Percentiles rank a stretch among this genome's conserved stretches.
These are phyloP conservation scores for Eulemur mongoz DNA, from an alignment of 2,797 vertebrate species.

Conservation along the genomic window DNA sequence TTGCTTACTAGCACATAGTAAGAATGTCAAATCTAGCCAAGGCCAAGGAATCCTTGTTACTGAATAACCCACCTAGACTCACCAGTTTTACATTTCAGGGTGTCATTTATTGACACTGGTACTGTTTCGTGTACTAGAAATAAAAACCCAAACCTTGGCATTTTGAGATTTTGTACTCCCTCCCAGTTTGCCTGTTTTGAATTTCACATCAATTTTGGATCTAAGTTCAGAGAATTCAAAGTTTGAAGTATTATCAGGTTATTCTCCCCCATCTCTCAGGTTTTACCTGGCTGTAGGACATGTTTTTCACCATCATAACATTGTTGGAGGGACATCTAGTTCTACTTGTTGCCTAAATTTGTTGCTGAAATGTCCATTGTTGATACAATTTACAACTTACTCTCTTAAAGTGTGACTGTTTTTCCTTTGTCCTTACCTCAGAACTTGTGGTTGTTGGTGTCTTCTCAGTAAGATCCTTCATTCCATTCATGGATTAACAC, in stretches of 20 bases:
- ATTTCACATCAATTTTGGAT: constrained; percentile 15
- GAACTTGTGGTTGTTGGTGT: neutral
- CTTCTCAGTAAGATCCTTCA: neutral
- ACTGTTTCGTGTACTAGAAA: neutral
- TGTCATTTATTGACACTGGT: neutral
- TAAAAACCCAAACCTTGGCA: neutral
- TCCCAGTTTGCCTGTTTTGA: constrained; percentile 25
- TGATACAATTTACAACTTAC: neutral
- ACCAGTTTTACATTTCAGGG: neutral
- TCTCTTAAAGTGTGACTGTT: neutral
- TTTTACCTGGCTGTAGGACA: neutral
- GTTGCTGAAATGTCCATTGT: neutral
- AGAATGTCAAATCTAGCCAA: neutral
- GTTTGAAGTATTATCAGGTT: neutral
- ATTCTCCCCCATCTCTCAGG: neutral
- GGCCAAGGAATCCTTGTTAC: neutral
- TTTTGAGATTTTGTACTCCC: neutral
- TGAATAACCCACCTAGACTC: neutral
- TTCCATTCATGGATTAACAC: neutral
- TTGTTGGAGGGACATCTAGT: neutral
- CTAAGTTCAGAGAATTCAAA: constrained; percentile 10
- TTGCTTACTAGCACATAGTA: neutral
- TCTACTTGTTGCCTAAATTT: neutral
- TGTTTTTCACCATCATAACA: neutral
- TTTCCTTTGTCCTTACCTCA: neutral